A percentile compares a stretch with the other conserved stretches of the same genome.
These are phyloP conservation scores for Apomyelois bistriatella DNA, from an alignment of 2,888 invertebrate genomes.

Conservation along the genomic window DNA sequence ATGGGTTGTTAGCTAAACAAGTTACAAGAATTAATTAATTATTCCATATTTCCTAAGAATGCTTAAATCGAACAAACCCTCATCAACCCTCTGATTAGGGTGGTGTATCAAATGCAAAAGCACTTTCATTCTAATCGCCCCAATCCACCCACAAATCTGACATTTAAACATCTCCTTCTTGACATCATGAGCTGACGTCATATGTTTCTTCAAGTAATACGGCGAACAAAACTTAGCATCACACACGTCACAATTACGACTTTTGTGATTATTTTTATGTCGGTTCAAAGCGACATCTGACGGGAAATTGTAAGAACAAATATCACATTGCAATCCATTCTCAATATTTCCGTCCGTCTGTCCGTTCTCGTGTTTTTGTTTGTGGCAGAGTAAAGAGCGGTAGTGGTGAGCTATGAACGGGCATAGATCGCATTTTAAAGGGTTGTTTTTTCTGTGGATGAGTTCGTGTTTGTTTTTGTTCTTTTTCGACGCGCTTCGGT, in stretches of 20 bases:
- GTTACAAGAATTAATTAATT: background rate
- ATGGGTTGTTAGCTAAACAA: too few relatives aligned
- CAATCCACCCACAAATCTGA: constrained; percentile 44
- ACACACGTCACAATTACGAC: constrained; percentile 20
- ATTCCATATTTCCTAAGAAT: constrained; percentile 33
- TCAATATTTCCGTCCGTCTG: background rate
- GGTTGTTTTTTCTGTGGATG: constrained; percentile 53
- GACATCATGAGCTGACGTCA: background rate
- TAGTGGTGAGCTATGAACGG: constrained; percentile 46
- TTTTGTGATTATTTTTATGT: constrained; percentile 13
- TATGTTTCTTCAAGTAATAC: background rate
- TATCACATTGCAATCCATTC: background rate
- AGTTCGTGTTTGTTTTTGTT: constrained; percentile 59
- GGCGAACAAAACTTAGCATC: background rate
- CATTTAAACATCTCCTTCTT: constrained; percentile 35
- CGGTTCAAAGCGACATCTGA: constrained; percentile 6
- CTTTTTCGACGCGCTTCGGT: constrained; percentile 59
- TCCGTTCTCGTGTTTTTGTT: background rate
- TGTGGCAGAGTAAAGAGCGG: constrained; percentile 35
- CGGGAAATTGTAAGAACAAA: constrained; percentile 10
- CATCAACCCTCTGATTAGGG: constrained; percentile 47
- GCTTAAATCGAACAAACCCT: constrained; percentile 38
- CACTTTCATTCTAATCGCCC: constrained; percentile 36
- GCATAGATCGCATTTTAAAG: constrained; percentile 44
- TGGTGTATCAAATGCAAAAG: constrained; percentile 65